A percentile compares a stretch with the other conserved stretches of the same genome.
Conservation (phyloP, 2,797 vertebrate species). For the Dromococcyx pavoninus region DNA sequence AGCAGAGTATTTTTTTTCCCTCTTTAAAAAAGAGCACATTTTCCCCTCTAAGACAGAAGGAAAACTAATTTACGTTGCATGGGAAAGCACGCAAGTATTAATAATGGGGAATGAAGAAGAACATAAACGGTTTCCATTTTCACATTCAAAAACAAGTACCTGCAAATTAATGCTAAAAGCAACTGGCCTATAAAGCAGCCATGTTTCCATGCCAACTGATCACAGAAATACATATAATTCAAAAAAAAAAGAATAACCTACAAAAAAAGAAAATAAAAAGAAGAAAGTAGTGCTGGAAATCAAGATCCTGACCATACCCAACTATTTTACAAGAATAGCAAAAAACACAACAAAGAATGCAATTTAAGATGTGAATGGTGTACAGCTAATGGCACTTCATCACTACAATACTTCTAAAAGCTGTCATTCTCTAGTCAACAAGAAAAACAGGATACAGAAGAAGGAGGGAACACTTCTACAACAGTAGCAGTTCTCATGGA, state of each 20-base stretch:
- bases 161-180: constrained; percentile 68
- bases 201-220: constrained; percentile 66
- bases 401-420: constrained; percentile 5
- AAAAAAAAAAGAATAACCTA: constrained; percentile 1
- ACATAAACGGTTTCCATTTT: constrained; percentile 49
- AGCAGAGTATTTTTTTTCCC: not conserved
- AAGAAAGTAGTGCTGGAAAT: not conserved
- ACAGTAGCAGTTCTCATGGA: not conserved
- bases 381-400: constrained; percentile 26
- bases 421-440: constrained; percentile 27
- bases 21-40: not conserved
- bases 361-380: not conserved
- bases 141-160: constrained; percentile 55
- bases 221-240: constrained; percentile 41
- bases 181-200: constrained; percentile 35
- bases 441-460: constrained; percentile 25
- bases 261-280: constrained; percentile 30
- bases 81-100: not conserved
- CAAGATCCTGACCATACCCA: constrained; percentile 6
- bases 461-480: not conserved
- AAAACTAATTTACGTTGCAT: not conserved
- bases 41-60: not conserved
- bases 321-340: constrained; percentile 13
- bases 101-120: constrained; percentile 21
- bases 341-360: constrained; percentile 26